Percentiles rank a stretch among this genome's conserved stretches.
These are phyloP conservation scores for Sesamia inferens DNA, from an alignment of 2,888 invertebrate genomes.

Conservation along the genomic window DNA sequence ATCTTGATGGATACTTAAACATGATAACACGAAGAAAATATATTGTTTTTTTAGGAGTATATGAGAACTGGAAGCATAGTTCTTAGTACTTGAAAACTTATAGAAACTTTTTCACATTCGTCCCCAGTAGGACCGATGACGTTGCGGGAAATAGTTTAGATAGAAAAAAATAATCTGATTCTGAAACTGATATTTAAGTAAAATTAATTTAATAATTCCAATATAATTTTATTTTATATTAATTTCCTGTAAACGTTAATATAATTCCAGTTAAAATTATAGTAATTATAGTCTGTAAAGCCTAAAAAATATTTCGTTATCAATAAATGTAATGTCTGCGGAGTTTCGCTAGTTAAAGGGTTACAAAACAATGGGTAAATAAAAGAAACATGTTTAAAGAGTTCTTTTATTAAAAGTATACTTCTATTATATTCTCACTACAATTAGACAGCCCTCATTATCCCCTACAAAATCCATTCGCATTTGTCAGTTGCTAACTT, in stretches of 20 bases:
- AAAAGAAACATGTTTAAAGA: slow-evolving; percentile 38
- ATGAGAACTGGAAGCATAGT: not conserved
- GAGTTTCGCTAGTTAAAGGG: not conserved
- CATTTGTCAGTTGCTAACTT: slow-evolving; percentile 29
- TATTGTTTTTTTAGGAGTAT: not conserved
- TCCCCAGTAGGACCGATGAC: too few species aligned
- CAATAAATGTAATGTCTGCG: not conserved
- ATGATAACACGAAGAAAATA: not conserved
- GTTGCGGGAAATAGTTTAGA: too few species aligned
- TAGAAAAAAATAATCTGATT: too few species aligned
- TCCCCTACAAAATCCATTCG: slow-evolving; percentile 44
- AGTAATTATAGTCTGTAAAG: too few species aligned
- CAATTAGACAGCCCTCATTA: slow-evolving; percentile 52
- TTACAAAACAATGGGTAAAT: not conserved
- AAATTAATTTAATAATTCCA: too few species aligned
- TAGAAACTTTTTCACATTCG: too few species aligned
- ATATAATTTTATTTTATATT: too few species aligned
- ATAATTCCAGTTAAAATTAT: too few species aligned
- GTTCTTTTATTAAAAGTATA: slow-evolving; percentile 55
- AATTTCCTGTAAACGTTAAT: too few species aligned
- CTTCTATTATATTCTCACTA: slow-evolving; percentile 47
- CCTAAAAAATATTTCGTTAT: too few species aligned
- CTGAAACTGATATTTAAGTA: too few species aligned
- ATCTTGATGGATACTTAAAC: not conserved
- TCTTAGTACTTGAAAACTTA: too few species aligned